Evolutionary conservation across 2,113 vertebrate genomes (phyloP), one percentile per base, ranked within the genome.

Genomic region (Trematocara unimaculatum): DNA sequence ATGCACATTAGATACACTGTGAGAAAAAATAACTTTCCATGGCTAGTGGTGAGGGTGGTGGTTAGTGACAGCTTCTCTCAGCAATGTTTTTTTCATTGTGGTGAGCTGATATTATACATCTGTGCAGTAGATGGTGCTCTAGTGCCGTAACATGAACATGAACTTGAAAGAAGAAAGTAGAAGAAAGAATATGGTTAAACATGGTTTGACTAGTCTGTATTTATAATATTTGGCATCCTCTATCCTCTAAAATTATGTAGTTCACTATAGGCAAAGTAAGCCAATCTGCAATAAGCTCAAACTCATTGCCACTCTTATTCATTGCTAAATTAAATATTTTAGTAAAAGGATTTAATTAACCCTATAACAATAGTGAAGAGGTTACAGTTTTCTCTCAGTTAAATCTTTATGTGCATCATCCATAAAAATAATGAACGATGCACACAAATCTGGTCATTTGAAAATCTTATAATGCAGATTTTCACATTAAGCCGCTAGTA

Each of bases 81-180:
- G 15, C 23, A 49, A 47, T 31, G 15, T 6, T 49, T 18, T 49
- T 51, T 49, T 47, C 3, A 13, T 51, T n/a, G 31, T 64, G 17
- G 40, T n/a, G 29, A 55, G 35, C 33, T 70, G 13, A 29, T 26
- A 26, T 56, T 33, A 47, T 62, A n/a, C 1, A 31, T 77, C 5
- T 86, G 40, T 58, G 8, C 88, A 26, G 60, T 62, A 94, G 93
- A 83, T 89, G 91, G 89, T 20, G 88, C 84, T 87, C 14, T 77
- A 14, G 49, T 31, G 42, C 1, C 4, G 11, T 12, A 77, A 49
- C 26, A 13, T n/a, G 6, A 35, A 35, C 18, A 12, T 31, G 6
- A 47, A 47, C 26, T 49, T 49, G 23, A 67, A 67, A 67, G 62
- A 20, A 3, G 60, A 64, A 64, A 64, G 33, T 38, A 38, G 33